Evolutionary conservation across 2,797 vertebrate species (phyloP), one percentile per base, ranked within the genome.

Genomic region (Atherinosoma microstoma): DNA sequence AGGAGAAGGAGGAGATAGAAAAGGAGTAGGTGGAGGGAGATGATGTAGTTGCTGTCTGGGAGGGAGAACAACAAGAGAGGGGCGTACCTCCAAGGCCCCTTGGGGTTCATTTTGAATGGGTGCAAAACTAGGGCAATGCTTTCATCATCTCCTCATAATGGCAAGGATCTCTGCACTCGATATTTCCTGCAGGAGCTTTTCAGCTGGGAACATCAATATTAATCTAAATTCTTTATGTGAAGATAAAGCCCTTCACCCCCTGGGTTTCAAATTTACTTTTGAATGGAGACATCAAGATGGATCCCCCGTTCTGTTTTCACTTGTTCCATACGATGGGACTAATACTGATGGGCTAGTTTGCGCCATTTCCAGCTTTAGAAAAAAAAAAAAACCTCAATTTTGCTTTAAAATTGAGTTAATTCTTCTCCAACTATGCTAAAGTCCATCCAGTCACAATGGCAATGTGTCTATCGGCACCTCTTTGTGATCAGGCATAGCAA

Each of bases 401-500:
- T 64, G 64, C 76, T 49, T 53, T 59, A 30, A 57, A 67, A 85
- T 80, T 64, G 24, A 71, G 42, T 82, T 7, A 76, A 82, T 72
- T 85, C 60, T 81, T 66, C 51, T 87, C 76, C 75, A 88, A 73
- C 82, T 81, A 58, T 79, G 62, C 70, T 51, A 18, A 82, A 67
- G 73, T 77, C 53, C 63, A 81, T 76, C 73, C 54, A 58, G 58
- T 70, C 76, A 83, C 76, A 70, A 67, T 73, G 81, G 75, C 80
- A 64, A 35, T 61, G 77, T 82, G 87, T 88, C 84, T 34, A 36
- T 65, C 79, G 75, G 70, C 80, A 64, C 82, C 75, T 89, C 54
- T 61, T 82, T 73, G 84, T 84, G 84, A 89, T 92, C 79, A 90
- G 89, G 84, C 82, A 75, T 66, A 75, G 85, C 72, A 58, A 79